Evolutionary conservation across 2,888 invertebrate genomes (phyloP).

Genomic region (Hylaea fasciaria): DNA sequence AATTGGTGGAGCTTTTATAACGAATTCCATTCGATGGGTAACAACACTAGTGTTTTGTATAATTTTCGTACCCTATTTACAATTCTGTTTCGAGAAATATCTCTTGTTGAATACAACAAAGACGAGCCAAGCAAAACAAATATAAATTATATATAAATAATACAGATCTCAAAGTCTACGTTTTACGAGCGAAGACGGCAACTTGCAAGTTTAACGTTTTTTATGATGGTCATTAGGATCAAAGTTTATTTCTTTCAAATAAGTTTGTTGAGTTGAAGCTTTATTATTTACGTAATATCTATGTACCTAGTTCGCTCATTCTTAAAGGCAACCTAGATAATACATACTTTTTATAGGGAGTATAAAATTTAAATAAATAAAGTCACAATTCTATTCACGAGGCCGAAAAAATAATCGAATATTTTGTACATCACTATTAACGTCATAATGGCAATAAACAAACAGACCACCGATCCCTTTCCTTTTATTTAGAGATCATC

Average conservation of each 20-base stretch:
- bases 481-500: no score
- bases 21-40: neutral
- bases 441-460: no score
- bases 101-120: slow-evolving; percentile 5
- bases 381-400: no score
- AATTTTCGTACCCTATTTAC: neutral
- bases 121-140: neutral
- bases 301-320: no score
- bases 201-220: slow-evolving; percentile 6
- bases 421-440: no score
- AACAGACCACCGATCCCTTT: no score
- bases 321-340: no score
- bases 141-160: neutral
- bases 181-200: slow-evolving; percentile 7
- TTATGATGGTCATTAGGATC: slow-evolving; percentile 3
- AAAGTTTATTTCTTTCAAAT: neutral
- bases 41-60: slow-evolving; percentile 2
- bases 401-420: no score
- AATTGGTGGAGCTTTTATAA: neutral
- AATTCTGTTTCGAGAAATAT: slow-evolving; percentile 1
- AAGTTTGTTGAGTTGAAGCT: neutral
- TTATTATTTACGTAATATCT: no score
- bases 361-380: no score
- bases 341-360: no score
- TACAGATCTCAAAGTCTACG: slow-evolving; percentile 1